Base-by-base conservation (phyloP, 2,113 vertebrate species). In the Herpetotheres cachinnans region DNA sequence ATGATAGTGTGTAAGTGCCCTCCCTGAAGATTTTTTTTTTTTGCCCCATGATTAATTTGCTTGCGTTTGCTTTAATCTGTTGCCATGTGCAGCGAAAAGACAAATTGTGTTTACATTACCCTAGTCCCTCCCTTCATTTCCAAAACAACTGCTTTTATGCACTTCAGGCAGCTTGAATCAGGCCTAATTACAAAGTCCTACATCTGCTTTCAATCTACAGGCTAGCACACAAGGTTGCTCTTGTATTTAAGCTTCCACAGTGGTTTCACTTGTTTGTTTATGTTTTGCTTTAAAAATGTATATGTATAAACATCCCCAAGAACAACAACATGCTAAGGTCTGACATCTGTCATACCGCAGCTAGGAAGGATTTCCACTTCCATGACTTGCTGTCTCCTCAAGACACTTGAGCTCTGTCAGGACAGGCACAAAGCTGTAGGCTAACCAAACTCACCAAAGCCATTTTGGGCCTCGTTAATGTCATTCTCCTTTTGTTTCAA, bases 151-250 rank as follows among this genome's bases (percentile, higher is more conserved):
- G 94, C 95, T 93, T 98, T 95, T 88, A 92, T 98, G 96, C 83
- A 78, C 87, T 92, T 95, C 88, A 95, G 96, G 95, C 88, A 92
- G 93, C 77, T 86, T 85, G 21, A 97, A 98, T 96, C 94, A 86
- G 93, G 79, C 84, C 85, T 98, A 98, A 98, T 98, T 98, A 97
- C 95, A 46, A 86, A 94, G 93, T 65, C 96, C 95, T 97, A 96
- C 98, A 98, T 98, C 98, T 98, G 98, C 97, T 98, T 98, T 97
- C 96, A 98, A 98, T 98, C 97, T 96, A 42, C 32, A 73, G 92
- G 56, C 82, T 55, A 96, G 74, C 94, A 86, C 79, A 98, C 89
- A 98, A 96, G 91, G 95, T 97, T 95, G 77, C 78, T 81, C 73
- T 97, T 97, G 86, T 97, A 46, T 95, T 80, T 73, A 52, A 86